Evolutionary conservation across 2,113 vertebrate genomes (phyloP).

Genomic region (Cacatua alba): DNA sequence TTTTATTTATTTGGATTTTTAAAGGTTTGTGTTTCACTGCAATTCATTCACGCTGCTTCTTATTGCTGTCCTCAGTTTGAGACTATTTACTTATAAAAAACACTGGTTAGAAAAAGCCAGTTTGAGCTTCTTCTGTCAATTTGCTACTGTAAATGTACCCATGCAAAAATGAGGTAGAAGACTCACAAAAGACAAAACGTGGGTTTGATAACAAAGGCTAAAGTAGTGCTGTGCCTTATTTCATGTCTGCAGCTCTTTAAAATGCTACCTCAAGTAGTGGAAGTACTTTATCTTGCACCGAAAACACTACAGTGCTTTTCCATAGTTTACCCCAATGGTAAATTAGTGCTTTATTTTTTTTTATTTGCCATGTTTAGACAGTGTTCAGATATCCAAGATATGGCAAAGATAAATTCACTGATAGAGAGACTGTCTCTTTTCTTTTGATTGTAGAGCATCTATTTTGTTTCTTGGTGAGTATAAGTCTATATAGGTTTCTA

Average conservation of each 20-base stretch:
- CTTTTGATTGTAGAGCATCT: background rate
- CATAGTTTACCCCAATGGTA: background rate
- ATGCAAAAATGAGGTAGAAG: background rate
- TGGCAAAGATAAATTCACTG: background rate
- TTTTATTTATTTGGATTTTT: background rate
- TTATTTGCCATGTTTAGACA: background rate
- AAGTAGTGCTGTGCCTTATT: background rate
- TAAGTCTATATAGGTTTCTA: background rate
- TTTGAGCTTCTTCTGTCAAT: background rate
- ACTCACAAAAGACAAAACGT: background rate
- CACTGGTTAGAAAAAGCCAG: background rate
- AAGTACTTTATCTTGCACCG: background rate
- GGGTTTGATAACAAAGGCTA: background rate
- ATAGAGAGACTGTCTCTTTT: background rate
- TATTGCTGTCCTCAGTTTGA: background rate
- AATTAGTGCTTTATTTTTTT: background rate
- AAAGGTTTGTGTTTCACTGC: background rate
- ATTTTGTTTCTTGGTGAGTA: background rate
- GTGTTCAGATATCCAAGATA: background rate
- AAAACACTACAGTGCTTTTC: background rate
- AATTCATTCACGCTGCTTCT: background rate
- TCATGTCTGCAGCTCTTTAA: background rate
- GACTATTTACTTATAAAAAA: background rate
- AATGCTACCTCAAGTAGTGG: background rate
- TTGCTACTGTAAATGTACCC: background rate